Conservation (phyloP, 2,113 vertebrate genomes). For the Oryzias celebensis region DNA sequence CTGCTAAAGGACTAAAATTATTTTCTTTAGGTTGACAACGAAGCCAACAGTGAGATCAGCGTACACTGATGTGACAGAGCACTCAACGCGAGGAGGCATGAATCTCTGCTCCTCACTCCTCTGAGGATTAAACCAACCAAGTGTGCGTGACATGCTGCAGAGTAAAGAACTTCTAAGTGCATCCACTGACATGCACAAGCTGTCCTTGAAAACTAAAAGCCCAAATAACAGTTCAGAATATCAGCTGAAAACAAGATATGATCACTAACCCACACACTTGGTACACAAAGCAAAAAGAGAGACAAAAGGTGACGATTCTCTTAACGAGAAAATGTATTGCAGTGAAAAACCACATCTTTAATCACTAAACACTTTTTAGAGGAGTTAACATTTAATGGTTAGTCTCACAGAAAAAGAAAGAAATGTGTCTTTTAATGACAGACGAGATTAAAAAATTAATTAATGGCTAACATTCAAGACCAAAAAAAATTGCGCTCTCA, state of each 20-base stretch:
- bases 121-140: conserved; percentile 57
- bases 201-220: conserved; percentile 64
- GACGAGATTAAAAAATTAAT: no score
- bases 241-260: conserved; percentile 42
- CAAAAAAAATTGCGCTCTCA: no score
- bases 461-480: no score
- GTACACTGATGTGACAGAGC: conserved; percentile 58
- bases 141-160: conserved; percentile 59
- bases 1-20: no score
- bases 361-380: no score
- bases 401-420: no score
- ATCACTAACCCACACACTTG: conserved; percentile 35
- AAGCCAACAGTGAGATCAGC: conserved; percentile 39
- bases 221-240: conserved; percentile 62
- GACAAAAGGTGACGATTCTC: not conserved
- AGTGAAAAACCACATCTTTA: not conserved
- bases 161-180: conserved; percentile 55
- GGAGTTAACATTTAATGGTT: no score
- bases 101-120: conserved; percentile 51
- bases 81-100: conserved; percentile 55
- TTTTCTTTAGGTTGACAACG: conserved; percentile 25
- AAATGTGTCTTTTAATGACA: no score
- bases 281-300: conserved; percentile 4
- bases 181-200: conserved; percentile 46
- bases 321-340: not conserved